phyloP scores from a whole-genome alignment of 1,140 invertebrate genomes.

The Trachymyrmex cornetzi region DNA sequence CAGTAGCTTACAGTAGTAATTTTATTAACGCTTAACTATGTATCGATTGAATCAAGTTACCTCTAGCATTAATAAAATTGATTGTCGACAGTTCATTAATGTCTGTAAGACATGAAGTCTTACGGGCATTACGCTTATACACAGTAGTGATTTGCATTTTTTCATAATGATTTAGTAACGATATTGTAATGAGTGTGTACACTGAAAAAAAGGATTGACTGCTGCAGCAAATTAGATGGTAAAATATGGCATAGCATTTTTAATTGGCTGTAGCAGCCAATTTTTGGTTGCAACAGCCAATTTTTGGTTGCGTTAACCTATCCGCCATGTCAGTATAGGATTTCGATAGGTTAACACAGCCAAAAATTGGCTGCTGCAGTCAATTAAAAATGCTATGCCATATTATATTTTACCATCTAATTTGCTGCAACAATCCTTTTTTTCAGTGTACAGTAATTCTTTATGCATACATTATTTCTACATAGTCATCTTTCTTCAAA shows the following conservation, averaged over 20 bases:
- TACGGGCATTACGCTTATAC: neutral
- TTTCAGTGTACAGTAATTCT: neutral
- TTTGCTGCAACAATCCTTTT: too few species aligned
- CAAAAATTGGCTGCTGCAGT: too few species aligned
- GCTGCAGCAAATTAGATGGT: too few species aligned
- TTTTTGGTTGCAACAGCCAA: too few species aligned
- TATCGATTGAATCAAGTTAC: slow-evolving; percentile 54
- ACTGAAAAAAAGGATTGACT: too few species aligned
- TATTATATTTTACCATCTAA: too few species aligned
- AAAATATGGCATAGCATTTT: too few species aligned
- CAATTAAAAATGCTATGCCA: too few species aligned
- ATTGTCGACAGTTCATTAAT: slow-evolving; percentile 37
- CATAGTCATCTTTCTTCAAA: neutral
- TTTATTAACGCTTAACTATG: slow-evolving; percentile 52
- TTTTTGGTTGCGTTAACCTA: too few species aligned
- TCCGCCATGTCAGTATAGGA: too few species aligned
- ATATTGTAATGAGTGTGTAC: neutral
- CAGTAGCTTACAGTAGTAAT: slow-evolving; percentile 42
- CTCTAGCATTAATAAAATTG: slow-evolving; percentile 51
- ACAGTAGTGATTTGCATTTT: slow-evolving; percentile 23
- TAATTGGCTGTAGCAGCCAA: too few species aligned
- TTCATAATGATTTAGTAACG: neutral
- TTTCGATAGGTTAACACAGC: too few species aligned
- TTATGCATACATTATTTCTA: neutral
- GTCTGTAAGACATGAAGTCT: neutral